Percentiles rank a stretch among this genome's conserved stretches.
Evolutionary conservation across 2,888 invertebrate species (phyloP).

Genomic region (Brachypalpus laphriformis): DNA sequence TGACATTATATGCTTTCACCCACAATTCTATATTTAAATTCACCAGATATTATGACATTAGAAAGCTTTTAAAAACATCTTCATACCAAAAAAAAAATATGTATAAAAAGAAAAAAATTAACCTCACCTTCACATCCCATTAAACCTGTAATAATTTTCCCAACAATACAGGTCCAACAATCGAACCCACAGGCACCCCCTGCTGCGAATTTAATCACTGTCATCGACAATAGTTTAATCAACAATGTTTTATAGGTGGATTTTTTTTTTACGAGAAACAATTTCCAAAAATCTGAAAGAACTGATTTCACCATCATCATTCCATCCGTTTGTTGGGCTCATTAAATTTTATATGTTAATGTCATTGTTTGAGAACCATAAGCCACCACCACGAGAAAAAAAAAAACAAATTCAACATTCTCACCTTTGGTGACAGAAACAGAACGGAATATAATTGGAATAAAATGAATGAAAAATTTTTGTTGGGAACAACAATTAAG

Average conservation of each 20-base stretch:
- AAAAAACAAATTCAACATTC: conserved; percentile 8
- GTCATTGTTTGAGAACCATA: conserved; percentile 31
- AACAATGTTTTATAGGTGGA: conserved; percentile 56
- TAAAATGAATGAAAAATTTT: conserved; percentile 12
- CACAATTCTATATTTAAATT: background rate
- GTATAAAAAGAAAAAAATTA: background rate
- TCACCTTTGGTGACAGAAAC: conserved; percentile 44
- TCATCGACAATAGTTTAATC: conserved; percentile 64
- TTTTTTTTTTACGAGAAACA: conserved; percentile 29
- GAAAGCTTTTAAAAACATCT: conserved; percentile 12
- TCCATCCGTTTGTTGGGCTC: conserved; percentile 5
- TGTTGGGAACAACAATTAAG: conserved; percentile 31
- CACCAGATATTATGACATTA: background rate
- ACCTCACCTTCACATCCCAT: background rate
- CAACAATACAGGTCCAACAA: conserved; percentile 13
- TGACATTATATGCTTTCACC: conserved; percentile 19
- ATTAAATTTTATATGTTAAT: conserved; percentile 54
- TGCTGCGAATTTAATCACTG: conserved; percentile 60
- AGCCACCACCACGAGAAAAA: background rate
- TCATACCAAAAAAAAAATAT: background rate
- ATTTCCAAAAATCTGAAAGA: conserved; percentile 16
- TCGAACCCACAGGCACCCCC: conserved; percentile 27
- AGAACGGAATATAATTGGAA: conserved; percentile 40
- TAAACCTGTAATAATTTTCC: conserved; percentile 12
- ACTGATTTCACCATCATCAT: conserved; percentile 56